A percentile compares a stretch with the other conserved stretches of the same genome.
phyloP scores from a whole-genome alignment of 2,888 invertebrate species.

The Sminthurides aquaticus region DNA sequence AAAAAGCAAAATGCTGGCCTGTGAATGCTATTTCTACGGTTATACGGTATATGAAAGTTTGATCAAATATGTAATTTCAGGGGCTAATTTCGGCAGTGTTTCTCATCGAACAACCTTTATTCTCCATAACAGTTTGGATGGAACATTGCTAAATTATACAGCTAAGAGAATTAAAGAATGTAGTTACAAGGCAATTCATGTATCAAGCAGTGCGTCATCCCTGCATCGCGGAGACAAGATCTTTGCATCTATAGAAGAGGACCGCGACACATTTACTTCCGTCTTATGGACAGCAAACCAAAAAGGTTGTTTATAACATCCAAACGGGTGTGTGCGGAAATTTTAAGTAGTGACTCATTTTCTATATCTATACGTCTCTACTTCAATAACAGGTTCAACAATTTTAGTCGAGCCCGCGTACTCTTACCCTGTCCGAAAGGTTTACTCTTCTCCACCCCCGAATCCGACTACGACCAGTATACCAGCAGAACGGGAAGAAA shows the following conservation, averaged over 20 bases:
- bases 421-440: neutral
- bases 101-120: neutral
- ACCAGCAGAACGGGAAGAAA: too few relatives aligned
- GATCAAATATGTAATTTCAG: neutral
- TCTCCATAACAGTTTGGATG: neutral
- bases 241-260: neutral
- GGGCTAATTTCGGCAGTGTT: neutral
- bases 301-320: neutral
- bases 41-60: too few relatives aligned
- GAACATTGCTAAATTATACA: neutral
- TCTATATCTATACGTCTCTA: too few relatives aligned
- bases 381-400: neutral
- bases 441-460: neutral
- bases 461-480: neutral
- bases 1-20: too few relatives aligned
- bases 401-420: neutral
- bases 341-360: too few relatives aligned
- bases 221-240: neutral
- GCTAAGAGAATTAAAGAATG: neutral
- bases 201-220: neutral
- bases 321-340: too few relatives aligned
- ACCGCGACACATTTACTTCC: neutral
- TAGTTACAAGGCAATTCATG: neutral
- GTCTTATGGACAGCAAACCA: neutral
- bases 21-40: too few relatives aligned